Evolutionary conservation across 2,888 invertebrate species (phyloP), one percentile per base, ranked within the genome.

Genomic region (Perithous albicinctus): DNA sequence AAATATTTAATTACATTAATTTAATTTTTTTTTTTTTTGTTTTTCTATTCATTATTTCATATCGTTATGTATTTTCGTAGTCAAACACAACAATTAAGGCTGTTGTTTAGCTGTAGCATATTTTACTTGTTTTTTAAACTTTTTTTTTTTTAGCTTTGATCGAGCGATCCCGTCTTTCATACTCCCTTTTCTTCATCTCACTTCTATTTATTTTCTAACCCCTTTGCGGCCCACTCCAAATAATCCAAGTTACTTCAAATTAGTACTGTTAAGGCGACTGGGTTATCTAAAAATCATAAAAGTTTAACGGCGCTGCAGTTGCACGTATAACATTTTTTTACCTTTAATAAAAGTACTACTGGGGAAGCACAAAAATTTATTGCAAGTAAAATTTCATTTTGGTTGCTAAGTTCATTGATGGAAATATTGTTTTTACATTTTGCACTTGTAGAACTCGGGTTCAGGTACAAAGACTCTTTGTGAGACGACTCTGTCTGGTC

Each of bases 1-100:
- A 89, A 88, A 88, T 89, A 88, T 87, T 86, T 85, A 86, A 85
- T 86, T 85, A 84, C 84, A 85, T 84, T 82, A 83, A 83, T 79
- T 83, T 79, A 78, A 84, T 77, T 63, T 77, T 67, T 77, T 81
- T 85, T 82, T 84, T 85, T 67, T 82, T 86, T 88, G 81, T 74
- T 87, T 87, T 87, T 78, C 59, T 79, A 66, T 77, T 77, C 67
- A 63, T 77, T 74, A 72, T 82, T 79, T 78, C 54, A 72, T 79
- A 73, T 83, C 73, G 64, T 84, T 82, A 84, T 78, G 67, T 80
- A 75, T 81, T 80, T 73, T 79, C 77, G 67, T 78, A 82, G 64
- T 73, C 69, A 82, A 85, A 84, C 79, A 84, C 85, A 85, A 86
- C 83, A 80, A 85, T 82, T 82, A 84, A 84, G 86, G 85, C 86